Conservation (phyloP, 1,140 invertebrate species). For the Mercenaria mercenaria region DNA sequence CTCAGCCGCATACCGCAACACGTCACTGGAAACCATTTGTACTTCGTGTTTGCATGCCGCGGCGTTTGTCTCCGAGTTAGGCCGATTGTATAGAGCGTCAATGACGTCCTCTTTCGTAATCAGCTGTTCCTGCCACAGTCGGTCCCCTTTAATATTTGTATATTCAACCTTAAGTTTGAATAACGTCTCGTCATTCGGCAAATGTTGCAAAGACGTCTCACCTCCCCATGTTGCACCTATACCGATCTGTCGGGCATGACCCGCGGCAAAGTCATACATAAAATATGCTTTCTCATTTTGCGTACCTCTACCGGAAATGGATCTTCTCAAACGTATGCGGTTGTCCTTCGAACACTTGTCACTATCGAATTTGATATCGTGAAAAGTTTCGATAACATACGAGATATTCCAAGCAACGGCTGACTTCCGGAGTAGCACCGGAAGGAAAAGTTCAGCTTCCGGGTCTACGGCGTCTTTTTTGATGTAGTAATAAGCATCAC, state of each 20-base stretch:
- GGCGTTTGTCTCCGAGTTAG: slow-evolving; percentile 52
- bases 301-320: background rate
- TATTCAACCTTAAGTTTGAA: slow-evolving; percentile 71
- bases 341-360: slow-evolving; percentile 74
- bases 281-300: slow-evolving; percentile 70
- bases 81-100: background rate
- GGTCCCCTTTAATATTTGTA: slow-evolving; percentile 68
- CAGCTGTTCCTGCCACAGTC: slow-evolving; percentile 48
- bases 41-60: slow-evolving; percentile 72
- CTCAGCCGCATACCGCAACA: slow-evolving; percentile 68
- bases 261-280: slow-evolving; percentile 76
- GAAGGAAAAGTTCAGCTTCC: slow-evolving; percentile 77
- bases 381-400: slow-evolving; percentile 58
- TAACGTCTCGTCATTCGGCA: slow-evolving; percentile 63
- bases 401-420: slow-evolving; percentile 79
- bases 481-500: slow-evolving; percentile 78
- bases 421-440: slow-evolving; percentile 77
- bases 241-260: slow-evolving; percentile 71
- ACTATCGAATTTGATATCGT: slow-evolving; percentile 70
- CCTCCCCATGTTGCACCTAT: slow-evolving; percentile 59
- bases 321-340: slow-evolving; percentile 65
- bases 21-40: slow-evolving; percentile 65
- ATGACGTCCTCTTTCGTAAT: slow-evolving; percentile 69
- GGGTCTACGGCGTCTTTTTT: slow-evolving; percentile 69
- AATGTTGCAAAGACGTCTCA: background rate